Base-by-base conservation (phyloP, 2,888 invertebrate species). In the Cistogaster globosa region DNA sequence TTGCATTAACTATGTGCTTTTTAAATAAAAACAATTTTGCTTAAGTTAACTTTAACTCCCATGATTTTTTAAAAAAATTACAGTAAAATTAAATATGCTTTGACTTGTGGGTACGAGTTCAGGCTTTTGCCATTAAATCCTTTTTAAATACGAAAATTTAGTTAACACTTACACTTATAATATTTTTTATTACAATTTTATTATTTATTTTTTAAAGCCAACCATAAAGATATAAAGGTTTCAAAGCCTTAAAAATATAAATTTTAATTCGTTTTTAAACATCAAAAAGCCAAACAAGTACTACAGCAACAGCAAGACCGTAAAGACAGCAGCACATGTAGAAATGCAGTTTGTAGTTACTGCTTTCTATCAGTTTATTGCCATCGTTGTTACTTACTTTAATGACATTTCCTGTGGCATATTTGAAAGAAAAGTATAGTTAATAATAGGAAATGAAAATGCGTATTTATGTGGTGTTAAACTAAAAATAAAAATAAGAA, bases 361-460 rank as follows among this genome's bases (percentile, higher is more conserved):
- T 20, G 58, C 45, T 65, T 45, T 16, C 65, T 76, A 65, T 71
- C 76, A 71, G 82, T 76, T 72, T 76, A 69, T 82, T 82, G 63
- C 57, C 45, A 2, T 79, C 22, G 65, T 74, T 80, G 80, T 74
- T 80, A n/a, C 65, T 36, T 71, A 63, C 55, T 63, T 82, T 82
- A 82, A 82, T 82, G 76, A 76, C 58, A 76, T 76, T 62, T 82
- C 76, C 76, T 82, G 65, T 71, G 42, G 76, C 42, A 78, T n/a
- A 62, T 60, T 55, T 32, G 53, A 20, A 48, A 48, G 12, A 62
- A 20, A 48, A 48, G 8, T 58, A 7, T 9, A 38, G 36, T 58
- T 57, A 60, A 68, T 51, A 48, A 68, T 14, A 14, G 38, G 12
- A 22, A 67, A 76, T 12, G 20, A 32, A 77, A 42, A 26, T 60